Percentiles rank a stretch among this genome's conserved stretches.
phyloP scores from a whole-genome alignment of 2,113 vertebrate species.

The Rhinoderma darwinii region DNA sequence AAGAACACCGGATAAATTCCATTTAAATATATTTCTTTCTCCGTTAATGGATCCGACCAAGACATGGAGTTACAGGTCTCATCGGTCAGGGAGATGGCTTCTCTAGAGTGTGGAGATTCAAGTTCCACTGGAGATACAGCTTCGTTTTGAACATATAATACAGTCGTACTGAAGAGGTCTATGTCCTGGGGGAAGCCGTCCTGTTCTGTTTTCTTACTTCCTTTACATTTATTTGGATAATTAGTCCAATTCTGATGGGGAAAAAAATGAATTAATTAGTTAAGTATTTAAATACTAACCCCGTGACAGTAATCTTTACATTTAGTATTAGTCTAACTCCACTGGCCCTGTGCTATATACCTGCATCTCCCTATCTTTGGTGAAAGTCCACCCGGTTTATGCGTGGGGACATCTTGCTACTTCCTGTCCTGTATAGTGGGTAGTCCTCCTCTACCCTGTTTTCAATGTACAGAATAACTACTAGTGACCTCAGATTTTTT shows the following conservation, averaged over 20 bases:
- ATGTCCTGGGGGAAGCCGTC: neutral
- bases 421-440: too few relatives aligned
- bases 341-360: too few relatives aligned
- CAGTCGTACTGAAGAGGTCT: neutral
- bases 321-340: too few relatives aligned
- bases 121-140: neutral
- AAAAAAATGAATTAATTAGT: neutral
- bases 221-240: neutral
- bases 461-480: too few relatives aligned
- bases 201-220: neutral
- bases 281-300: neutral
- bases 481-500: too few relatives aligned
- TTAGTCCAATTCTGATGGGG: slow-evolving; percentile 45
- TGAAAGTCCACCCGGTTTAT: too few relatives aligned
- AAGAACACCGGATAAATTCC: neutral
- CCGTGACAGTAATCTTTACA: too few relatives aligned
- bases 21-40: neutral
- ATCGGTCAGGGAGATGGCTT: neutral
- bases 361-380: too few relatives aligned
- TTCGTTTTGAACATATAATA: neutral
- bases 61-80: neutral
- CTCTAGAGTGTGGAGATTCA: neutral
- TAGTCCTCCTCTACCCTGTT: too few relatives aligned
- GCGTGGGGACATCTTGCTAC: too few relatives aligned
- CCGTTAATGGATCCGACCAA: neutral